A percentile compares a stretch with the other conserved stretches of the same genome.
Evolutionary conservation across 1,140 invertebrate genomes (phyloP).

Genomic region (Metopolophium dirhodum): DNA sequence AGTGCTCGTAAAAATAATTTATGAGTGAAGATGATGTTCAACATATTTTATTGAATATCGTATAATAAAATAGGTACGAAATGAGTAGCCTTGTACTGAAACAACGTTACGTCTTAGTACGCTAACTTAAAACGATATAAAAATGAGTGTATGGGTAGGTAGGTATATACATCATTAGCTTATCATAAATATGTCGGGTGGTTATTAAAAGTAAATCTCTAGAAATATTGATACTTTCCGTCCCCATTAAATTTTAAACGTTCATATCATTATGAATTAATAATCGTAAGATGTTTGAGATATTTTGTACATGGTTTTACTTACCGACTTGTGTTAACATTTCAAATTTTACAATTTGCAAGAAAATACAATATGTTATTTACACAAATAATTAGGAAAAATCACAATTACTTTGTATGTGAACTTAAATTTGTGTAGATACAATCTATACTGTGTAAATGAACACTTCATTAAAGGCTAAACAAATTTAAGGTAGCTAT

Average conservation of each 20-base stretch:
- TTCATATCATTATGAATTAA: background rate
- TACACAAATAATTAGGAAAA: background rate
- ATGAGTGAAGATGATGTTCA: background rate
- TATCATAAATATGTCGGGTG: background rate
- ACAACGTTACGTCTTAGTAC: background rate
- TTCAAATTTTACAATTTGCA: background rate
- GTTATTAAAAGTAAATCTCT: background rate
- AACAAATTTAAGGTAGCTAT: no score
- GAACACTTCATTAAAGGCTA: no score
- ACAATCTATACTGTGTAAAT: background rate
- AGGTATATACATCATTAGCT: background rate
- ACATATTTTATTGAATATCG: background rate
- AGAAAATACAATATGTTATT: background rate
- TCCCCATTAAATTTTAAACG: background rate
- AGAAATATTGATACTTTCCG: background rate
- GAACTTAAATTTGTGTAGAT: background rate
- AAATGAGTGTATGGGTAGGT: background rate
- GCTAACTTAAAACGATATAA: background rate
- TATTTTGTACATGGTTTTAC: background rate
- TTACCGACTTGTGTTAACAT: background rate
- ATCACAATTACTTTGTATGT: background rate
- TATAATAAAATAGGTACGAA: background rate
- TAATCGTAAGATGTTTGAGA: background rate
- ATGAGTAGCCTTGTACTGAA: background rate
- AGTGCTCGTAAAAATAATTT: constrained; percentile 8